Percentiles rank a stretch among this genome's conserved stretches.
phyloP scores from a whole-genome alignment of 2,113 vertebrate species.

The Pica pica region DNA sequence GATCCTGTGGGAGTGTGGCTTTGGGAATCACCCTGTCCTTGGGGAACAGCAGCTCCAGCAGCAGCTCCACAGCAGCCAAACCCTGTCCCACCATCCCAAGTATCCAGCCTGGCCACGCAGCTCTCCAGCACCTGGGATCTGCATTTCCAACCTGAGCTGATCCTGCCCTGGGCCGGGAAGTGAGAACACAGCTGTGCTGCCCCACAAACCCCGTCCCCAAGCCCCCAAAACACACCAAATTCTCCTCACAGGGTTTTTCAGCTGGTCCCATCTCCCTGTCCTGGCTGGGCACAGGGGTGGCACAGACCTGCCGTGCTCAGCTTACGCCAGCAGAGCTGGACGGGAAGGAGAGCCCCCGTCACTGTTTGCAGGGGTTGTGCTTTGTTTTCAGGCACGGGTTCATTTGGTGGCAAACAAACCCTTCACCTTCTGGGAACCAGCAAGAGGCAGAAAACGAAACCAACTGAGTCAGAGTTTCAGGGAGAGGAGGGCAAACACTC shows the following conservation, averaged over 20 bases:
- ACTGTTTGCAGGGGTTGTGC: background rate
- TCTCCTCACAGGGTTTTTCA: fast-evolving
- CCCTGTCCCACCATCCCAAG: background rate
- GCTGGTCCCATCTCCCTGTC: background rate
- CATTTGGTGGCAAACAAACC: background rate
- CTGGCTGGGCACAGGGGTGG: background rate
- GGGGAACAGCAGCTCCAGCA: background rate
- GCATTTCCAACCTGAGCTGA: background rate
- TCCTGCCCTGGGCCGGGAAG: background rate
- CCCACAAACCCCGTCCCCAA: background rate
- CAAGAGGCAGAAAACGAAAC: conserved; percentile 21
- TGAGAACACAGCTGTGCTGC: background rate
- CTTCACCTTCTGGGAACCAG: background rate
- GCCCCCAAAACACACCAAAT: fast-evolving
- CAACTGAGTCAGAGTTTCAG: conserved; percentile 54
- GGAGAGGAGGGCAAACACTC: background rate
- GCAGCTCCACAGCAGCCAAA: background rate
- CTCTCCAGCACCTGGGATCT: background rate
- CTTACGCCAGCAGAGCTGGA: background rate
- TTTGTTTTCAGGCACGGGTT: background rate
- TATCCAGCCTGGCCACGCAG: background rate
- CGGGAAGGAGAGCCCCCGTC: background rate
- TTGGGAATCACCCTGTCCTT: background rate
- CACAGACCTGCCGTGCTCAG: background rate
- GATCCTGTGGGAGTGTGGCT: background rate